phyloP scores from a whole-genome alignment of 2,888 invertebrate species.

The Ypsolopha sequella region DNA sequence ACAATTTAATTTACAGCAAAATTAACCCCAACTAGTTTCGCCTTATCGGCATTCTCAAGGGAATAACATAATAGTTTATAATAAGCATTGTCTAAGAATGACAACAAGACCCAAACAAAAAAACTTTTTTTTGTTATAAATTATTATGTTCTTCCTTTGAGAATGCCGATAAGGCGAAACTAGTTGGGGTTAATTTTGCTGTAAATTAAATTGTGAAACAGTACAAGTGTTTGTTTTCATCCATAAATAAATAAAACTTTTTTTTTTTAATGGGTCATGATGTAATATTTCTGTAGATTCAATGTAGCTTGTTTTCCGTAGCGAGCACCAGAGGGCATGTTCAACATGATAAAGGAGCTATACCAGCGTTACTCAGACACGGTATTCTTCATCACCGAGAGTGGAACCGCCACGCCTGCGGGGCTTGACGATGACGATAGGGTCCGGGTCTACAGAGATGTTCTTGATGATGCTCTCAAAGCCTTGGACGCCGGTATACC shows the following conservation, averaged over 20 bases:
- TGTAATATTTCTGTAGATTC: no score
- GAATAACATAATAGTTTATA: no score
- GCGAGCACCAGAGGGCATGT: constrained; percentile 56
- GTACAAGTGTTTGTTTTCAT: no score
- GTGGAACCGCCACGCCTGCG: constrained; percentile 42
- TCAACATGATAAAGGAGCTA: constrained; percentile 47
- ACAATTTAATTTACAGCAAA: no score
- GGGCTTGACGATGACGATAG: constrained; percentile 31
- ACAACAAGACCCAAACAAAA: no score
- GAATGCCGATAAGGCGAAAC: background rate
- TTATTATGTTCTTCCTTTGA: no score
- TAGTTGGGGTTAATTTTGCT: background rate
- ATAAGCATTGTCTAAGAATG: no score
- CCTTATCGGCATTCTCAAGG: no score
- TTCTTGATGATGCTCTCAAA: background rate
- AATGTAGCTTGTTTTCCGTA: background rate
- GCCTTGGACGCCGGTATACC: constrained; percentile 12
- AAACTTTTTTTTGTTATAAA: no score
- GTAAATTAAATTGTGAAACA: background rate
- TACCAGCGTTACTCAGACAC: constrained; percentile 43
- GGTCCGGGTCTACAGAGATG: constrained; percentile 8
- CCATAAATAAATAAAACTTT: no score
- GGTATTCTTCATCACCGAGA: constrained; percentile 58
- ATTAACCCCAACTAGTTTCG: no score
- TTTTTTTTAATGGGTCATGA: no score